phyloP scores from a whole-genome alignment of 2,113 vertebrate genomes.

The human region DNA sequence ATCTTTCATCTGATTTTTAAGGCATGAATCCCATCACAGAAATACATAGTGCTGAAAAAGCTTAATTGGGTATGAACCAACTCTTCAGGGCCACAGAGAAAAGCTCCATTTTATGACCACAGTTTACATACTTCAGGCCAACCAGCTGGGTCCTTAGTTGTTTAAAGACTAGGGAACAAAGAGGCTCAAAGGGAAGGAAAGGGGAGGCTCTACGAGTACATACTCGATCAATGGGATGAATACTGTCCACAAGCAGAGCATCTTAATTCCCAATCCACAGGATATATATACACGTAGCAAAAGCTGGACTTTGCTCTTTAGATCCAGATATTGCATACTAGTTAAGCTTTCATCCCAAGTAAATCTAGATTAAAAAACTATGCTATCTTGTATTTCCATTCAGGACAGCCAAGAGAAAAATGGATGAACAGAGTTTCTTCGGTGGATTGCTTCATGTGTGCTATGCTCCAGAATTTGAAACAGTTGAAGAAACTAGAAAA shows the following conservation, averaged over 20 bases:
- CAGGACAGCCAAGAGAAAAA: conserved; percentile 94
- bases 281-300: not conserved
- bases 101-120: not conserved
- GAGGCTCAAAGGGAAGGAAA: not conserved
- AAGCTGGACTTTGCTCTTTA: not conserved
- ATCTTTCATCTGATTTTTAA: not conserved
- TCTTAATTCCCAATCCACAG: not conserved
- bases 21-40: not conserved
- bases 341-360: conserved; percentile 7
- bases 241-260: not conserved
- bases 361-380: not conserved
- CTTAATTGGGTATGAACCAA: not conserved
- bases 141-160: not conserved
- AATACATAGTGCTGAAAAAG: not conserved
- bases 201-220: not conserved
- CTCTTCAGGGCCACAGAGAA: not conserved
- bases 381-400: conserved; percentile 55
- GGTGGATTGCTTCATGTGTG: conserved; percentile 96
- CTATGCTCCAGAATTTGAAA: conserved; percentile 98
- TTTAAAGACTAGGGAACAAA: not conserved
- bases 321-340: not conserved
- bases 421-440: conserved; percentile 97
- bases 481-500: conserved; percentile 93
- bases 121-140: conserved; percentile 21
- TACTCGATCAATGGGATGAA: not conserved